These are phyloP conservation scores for Eupithecia vulgata DNA, from an alignment of 2,888 invertebrate genomes.

Conservation along the genomic window DNA sequence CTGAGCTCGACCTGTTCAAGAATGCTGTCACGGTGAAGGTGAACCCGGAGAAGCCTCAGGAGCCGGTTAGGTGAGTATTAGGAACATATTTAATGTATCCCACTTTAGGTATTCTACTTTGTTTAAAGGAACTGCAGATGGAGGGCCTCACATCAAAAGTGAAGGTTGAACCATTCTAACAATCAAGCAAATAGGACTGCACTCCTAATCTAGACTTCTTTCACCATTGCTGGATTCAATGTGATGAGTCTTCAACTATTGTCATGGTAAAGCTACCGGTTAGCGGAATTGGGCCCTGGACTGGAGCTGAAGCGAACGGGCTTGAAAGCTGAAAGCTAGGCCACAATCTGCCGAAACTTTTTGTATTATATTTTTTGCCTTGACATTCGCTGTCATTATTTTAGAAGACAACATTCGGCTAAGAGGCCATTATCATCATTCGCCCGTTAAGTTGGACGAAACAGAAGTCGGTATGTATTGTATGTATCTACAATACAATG, in stretches of 20 bases:
- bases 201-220: no score
- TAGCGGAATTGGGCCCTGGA: neutral
- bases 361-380: neutral
- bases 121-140: neutral
- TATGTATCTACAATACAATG: no score
- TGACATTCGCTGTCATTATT: neutral
- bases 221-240: no score
- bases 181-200: no score
- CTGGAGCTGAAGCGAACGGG: neutral
- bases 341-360: neutral
- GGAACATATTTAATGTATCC: neutral
- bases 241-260: no score
- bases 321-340: neutral
- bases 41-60: conserved; percentile 93
- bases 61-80: conserved; percentile 86
- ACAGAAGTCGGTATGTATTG: no score
- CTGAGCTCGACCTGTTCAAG: conserved; percentile 89
- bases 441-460: neutral
- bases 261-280: neutral
- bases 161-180: neutral
- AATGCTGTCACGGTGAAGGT: conserved; percentile 87
- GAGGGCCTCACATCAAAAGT: neutral
- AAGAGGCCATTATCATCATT: no score
- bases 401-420: no score
- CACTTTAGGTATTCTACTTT: neutral